Evolutionary conservation across 2,888 invertebrate genomes (phyloP).

Genomic region (Geophilus truncorum): DNA sequence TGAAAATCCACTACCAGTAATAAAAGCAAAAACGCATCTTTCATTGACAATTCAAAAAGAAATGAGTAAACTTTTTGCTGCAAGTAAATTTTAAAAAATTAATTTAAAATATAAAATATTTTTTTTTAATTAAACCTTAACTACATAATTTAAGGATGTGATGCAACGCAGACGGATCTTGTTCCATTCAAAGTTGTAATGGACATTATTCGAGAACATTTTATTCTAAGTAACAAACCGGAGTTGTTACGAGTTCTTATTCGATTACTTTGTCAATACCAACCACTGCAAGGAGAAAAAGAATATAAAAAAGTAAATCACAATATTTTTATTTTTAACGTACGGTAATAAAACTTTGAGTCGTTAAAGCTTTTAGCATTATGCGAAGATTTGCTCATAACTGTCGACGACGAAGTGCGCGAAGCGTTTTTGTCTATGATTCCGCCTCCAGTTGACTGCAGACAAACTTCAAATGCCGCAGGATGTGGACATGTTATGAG

Average conservation of each 20-base stretch:
- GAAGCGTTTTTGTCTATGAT: slow-evolving; percentile 28
- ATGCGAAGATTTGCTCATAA: slow-evolving; percentile 28
- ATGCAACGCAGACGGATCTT: slow-evolving; percentile 11
- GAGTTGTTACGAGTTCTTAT: slow-evolving; percentile 22
- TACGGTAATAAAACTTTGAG: too few relatives aligned
- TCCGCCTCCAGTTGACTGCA: background rate
- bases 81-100: background rate
- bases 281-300: slow-evolving; percentile 32
- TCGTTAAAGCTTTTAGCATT: slow-evolving; percentile 4
- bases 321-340: too few relatives aligned
- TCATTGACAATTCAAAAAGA: slow-evolving; percentile 10
- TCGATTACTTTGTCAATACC: slow-evolving; percentile 27
- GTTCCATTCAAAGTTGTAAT: slow-evolving; percentile 28
- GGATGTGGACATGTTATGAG: slow-evolving; percentile 9
- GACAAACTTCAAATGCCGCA: background rate
- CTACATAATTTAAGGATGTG: slow-evolving; percentile 12
- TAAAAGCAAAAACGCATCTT: background rate
- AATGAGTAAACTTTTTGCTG: slow-evolving; percentile 31
- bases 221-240: slow-evolving; percentile 20
- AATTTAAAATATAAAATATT: background rate
- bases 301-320: slow-evolving; percentile 32
- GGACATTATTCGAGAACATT: slow-evolving; percentile 29
- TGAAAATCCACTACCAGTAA: background rate
- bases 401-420: slow-evolving; percentile 24
- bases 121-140: background rate